These are phyloP conservation scores for Centruroides sculpturatus DNA, from an alignment of 1,140 invertebrate species.

Conservation along the genomic window DNA sequence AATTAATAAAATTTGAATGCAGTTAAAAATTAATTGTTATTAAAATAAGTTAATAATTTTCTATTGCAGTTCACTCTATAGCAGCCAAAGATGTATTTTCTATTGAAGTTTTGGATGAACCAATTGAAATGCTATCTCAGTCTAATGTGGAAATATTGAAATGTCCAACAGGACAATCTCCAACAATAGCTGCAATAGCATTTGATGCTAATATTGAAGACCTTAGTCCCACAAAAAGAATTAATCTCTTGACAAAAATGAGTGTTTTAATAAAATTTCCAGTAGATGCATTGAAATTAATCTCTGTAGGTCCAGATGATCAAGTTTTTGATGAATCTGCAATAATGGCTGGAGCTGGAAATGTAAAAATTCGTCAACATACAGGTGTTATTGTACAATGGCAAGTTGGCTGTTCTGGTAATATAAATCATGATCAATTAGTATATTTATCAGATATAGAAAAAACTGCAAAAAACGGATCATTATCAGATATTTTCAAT, in stretches of 20 bases:
- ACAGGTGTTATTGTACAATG: conserved; percentile 38
- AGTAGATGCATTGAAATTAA: conserved; percentile 33
- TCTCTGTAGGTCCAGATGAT: conserved; percentile 22
- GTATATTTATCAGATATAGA: conserved; percentile 43
- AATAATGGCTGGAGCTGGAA: conserved; percentile 42
- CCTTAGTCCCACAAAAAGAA: conserved; percentile 17
- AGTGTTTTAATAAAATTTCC: conserved; percentile 22
- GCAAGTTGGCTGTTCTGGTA: conserved; percentile 50
- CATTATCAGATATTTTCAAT: conserved; percentile 41
- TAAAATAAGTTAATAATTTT: neutral
- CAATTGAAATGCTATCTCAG: conserved; percentile 3
- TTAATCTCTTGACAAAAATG: conserved; percentile 22
- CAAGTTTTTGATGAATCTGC: conserved; percentile 31
- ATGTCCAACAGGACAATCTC: conserved; percentile 24
- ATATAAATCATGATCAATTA: conserved; percentile 39
- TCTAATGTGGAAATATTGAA: neutral
- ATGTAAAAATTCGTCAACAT: conserved; percentile 33
- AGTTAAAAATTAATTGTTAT: too few relatives aligned
- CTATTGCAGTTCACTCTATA: conserved; percentile 23
- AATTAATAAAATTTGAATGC: too few relatives aligned
- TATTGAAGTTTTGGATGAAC: conserved; percentile 35
- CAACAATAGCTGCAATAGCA: conserved; percentile 26
- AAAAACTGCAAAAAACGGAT: conserved; percentile 43
- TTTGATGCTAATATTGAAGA: conserved; percentile 25
- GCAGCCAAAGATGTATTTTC: conserved; percentile 37